Evolutionary conservation across 2,113 vertebrate species (phyloP), one percentile per base, ranked within the genome.

Genomic region (Caranx melampygus): DNA sequence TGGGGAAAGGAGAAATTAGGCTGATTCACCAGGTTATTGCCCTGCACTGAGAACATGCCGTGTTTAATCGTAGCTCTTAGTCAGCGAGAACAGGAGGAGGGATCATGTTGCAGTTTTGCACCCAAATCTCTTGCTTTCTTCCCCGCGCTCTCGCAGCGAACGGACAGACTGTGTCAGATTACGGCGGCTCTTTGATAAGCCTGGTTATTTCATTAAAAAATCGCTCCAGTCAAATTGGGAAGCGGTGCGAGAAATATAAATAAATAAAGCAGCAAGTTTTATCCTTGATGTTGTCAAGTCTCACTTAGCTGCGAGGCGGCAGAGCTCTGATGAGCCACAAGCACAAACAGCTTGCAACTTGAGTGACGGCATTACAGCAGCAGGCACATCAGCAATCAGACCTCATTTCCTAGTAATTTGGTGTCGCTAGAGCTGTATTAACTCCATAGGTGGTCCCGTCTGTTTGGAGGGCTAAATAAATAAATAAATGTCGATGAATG

Each of bases 381-480:
- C 89, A 80, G 76, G 87, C 81, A 73, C 71, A 89, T 88, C 84
- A 77, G 86, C 90, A 92, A 90, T 93, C 90, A 92, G 80, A 59
- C 47, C 82, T 89, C 89, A 95, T 93, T 93, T 93, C 89, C 88
- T 78, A 49, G 81, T 89, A 91, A 93, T 93, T 88, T 91, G 67
- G 85, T 82, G 83, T 85, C 58, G 84, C 84, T 18, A 70, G 82
- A 40, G 74, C 79, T 78, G 70, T 52, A 88, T 92, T 91, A 92
- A 79, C 89, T 73, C 92, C 76, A 65, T 84, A 83, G 91, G 93
- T 73, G 92, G 90, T 79, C 88, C 85, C 6, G 87, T 92, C 86
- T 91, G 85, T 91, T 86, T 80, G 57, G 75, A 64, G 76, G 64
- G 33, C 58, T 68, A 70, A 76, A 87, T 89, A 84, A 87, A 87